Percentiles rank a stretch among this genome's conserved stretches.
These are phyloP conservation scores for Mythimna impura DNA, from an alignment of 2,888 invertebrate species.

Conservation along the genomic window DNA sequence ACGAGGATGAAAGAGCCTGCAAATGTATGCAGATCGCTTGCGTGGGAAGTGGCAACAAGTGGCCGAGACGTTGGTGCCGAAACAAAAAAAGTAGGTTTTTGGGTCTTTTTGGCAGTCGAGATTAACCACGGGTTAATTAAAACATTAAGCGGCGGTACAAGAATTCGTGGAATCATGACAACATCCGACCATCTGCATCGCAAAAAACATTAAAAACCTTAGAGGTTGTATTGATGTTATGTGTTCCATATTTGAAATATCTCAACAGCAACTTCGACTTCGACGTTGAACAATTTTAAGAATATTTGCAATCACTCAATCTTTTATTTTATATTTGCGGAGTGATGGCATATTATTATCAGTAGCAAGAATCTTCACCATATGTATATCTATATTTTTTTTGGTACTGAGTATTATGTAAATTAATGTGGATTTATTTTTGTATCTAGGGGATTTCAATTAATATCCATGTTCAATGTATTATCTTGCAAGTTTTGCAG, in stretches of 20 bases:
- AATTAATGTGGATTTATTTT: not conserved
- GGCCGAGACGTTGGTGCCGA: constrained; percentile 79
- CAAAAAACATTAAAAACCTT: constrained; percentile 28
- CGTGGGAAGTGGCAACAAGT: constrained; percentile 90
- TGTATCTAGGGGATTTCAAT: not conserved
- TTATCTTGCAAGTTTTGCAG: not conserved
- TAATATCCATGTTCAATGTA: not conserved
- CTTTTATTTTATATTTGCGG: constrained; percentile 5
- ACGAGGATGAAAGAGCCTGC: constrained; percentile 85
- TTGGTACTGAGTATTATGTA: constrained; percentile 11
- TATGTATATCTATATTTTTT: not conserved
- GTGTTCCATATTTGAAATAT: constrained; percentile 1
- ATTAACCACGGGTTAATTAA: constrained; percentile 82
- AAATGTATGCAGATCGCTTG: constrained; percentile 88
- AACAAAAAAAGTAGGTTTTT: constrained; percentile 70
- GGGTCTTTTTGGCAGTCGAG: constrained; percentile 76
- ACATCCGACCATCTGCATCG: constrained; percentile 39
- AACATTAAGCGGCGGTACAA: constrained; percentile 71
- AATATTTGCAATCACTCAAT: constrained; percentile 4
- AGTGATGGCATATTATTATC: not conserved
- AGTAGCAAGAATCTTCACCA: not conserved
- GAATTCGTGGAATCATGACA: constrained; percentile 57
- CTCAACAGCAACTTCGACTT: not conserved
- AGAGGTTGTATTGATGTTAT: constrained; percentile 12
- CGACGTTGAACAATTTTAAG: not conserved